A percentile compares a stretch with the other conserved stretches of the same genome.
Conservation (phyloP, 2,797 vertebrate genomes). For the Ibycter americanus region DNA sequence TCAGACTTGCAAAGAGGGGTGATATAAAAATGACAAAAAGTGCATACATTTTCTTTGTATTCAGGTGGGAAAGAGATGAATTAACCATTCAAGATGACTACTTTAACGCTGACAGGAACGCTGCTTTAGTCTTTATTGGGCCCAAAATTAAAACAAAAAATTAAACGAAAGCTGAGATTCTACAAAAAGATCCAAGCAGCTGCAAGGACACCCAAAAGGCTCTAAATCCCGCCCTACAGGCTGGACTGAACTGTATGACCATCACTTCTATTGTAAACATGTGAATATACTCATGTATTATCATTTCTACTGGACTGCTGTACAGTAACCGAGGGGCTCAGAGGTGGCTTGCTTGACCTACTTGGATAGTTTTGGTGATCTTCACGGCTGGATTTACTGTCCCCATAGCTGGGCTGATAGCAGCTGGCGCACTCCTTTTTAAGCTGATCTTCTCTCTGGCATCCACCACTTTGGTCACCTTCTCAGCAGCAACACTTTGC, state of each 20-base stretch:
- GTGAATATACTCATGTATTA: not conserved
- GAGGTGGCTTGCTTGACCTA: slow-evolving; percentile 53
- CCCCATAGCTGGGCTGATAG: slow-evolving; percentile 67
- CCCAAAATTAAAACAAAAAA: not conserved
- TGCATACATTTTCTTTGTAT: not conserved
- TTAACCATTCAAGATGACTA: not conserved
- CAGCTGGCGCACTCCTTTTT: slow-evolving; percentile 85
- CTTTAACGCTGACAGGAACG: not conserved
- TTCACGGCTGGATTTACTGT: slow-evolving; percentile 82
- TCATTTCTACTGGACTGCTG: not conserved
- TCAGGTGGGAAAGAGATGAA: not conserved
- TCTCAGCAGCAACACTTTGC: slow-evolving; percentile 72
- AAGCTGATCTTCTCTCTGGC: slow-evolving; percentile 93
- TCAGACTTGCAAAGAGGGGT: not conserved
- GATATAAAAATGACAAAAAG: not conserved
- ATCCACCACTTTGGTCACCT: slow-evolving; percentile 85
- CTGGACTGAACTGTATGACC: not conserved
- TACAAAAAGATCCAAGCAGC: not conserved
- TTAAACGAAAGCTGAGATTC: not conserved
- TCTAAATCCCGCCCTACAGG: not conserved
- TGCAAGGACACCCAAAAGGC: not conserved
- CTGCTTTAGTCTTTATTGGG: not conserved
- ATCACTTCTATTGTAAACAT: not conserved
- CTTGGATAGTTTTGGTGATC: slow-evolving; percentile 98
- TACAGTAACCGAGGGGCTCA: not conserved